These are phyloP conservation scores for Scomber scombrus DNA, from an alignment of 2,113 vertebrate species.

Conservation along the genomic window DNA sequence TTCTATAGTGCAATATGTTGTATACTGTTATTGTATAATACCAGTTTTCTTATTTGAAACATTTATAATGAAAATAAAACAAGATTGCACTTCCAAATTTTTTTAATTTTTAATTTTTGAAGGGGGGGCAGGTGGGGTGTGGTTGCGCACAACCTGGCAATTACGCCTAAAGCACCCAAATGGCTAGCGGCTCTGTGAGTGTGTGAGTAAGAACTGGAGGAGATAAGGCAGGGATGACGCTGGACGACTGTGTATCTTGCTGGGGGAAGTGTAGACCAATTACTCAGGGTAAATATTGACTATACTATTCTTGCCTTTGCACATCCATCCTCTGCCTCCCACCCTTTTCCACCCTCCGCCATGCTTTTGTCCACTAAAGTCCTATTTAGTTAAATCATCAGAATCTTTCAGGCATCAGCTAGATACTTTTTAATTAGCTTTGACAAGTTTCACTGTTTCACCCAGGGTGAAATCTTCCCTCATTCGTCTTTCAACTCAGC, in stretches of 20 bases:
- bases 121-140: too few species aligned
- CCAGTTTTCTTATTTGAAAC: too few species aligned
- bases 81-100: too few species aligned
- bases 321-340: conserved; percentile 21
- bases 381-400: conserved; percentile 47
- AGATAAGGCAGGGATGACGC: conserved; percentile 58
- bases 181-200: neutral
- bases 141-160: too few species aligned
- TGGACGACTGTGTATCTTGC: conserved; percentile 47
- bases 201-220: conserved; percentile 24
- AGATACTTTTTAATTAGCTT: conserved; percentile 50
- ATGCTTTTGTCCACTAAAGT: conserved; percentile 28
- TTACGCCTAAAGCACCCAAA: too few species aligned
- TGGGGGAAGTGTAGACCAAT: conserved; percentile 64
- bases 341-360: conserved; percentile 17
- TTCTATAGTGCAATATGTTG: too few species aligned
- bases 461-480: conserved; percentile 12
- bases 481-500: conserved; percentile 10
- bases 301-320: conserved; percentile 42
- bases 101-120: too few species aligned
- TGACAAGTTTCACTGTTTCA: conserved; percentile 33
- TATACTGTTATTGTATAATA: too few species aligned
- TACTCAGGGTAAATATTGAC: conserved; percentile 76
- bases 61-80: too few species aligned
- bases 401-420: conserved; percentile 4